These are phyloP conservation scores for Melospiza melodia DNA, from an alignment of 2,113 vertebrate species.

Conservation along the genomic window DNA sequence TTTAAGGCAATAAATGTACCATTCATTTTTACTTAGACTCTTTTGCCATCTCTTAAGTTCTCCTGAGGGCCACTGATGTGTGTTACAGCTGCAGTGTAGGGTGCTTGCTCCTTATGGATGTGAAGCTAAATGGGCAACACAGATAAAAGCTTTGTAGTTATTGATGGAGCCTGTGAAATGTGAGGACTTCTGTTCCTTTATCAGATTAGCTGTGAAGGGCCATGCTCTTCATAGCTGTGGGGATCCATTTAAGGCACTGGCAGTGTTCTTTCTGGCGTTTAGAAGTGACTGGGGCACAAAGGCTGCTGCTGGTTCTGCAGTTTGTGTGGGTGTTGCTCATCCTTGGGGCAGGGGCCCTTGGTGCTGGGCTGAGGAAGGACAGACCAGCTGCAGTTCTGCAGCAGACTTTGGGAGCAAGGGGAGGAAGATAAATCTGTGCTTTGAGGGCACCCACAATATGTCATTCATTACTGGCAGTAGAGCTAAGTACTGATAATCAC, in stretches of 20 bases:
- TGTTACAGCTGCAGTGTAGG: not conserved
- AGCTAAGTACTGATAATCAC: not conserved
- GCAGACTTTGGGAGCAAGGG: not conserved
- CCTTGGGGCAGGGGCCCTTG: not conserved
- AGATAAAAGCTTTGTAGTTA: not conserved
- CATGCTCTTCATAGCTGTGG: not conserved
- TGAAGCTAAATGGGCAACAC: not conserved
- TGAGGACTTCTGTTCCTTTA: not conserved
- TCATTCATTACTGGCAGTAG: not conserved
- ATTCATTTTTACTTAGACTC: not conserved
- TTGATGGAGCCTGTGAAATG: not conserved
- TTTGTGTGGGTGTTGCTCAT: not conserved
- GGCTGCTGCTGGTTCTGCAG: not conserved
- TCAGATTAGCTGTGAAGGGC: not conserved
- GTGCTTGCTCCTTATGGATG: not conserved
- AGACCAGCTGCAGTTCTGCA: not conserved
- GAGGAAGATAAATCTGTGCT: not conserved
- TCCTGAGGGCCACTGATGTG: not conserved
- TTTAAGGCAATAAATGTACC: not conserved
- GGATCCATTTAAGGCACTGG: not conserved
- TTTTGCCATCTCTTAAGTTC: not conserved
- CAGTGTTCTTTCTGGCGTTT: not conserved
- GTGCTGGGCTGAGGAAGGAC: not conserved
- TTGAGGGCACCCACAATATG: not conserved
- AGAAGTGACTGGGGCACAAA: not conserved